Evolutionary conservation across 23 tunicate genomes (phyloP).

Genomic region (Trididemnum miniatum): DNA sequence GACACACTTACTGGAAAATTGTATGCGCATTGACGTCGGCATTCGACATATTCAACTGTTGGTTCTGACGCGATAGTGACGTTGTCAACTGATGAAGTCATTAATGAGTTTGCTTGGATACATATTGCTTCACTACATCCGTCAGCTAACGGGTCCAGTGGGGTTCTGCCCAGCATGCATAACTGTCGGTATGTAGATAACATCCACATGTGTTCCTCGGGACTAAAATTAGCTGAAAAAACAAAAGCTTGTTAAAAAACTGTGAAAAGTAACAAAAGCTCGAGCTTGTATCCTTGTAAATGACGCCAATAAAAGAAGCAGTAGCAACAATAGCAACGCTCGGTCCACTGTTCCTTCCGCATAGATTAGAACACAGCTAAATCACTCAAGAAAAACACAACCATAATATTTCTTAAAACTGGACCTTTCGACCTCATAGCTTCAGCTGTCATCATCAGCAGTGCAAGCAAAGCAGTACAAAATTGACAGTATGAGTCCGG

Average conservation of each 20-base stretch:
- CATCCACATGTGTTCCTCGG: slow-evolving; percentile 61
- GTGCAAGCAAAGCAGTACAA: no score
- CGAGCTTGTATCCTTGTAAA: no score
- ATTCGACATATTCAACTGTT: slow-evolving; percentile 44
- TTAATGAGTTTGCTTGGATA: not conserved
- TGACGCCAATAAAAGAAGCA: no score
- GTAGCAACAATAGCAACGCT: no score
- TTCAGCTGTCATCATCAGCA: no score
- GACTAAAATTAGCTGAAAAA: slow-evolving; percentile 43
- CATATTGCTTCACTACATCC: slow-evolving; percentile 19
- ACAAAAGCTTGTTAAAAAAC: not conserved
- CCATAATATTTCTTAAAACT: no score
- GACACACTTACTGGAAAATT: slow-evolving; percentile 67
- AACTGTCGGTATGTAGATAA: slow-evolving; percentile 50
- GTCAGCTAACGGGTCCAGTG: slow-evolving; percentile 13
- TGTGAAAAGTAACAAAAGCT: no score
- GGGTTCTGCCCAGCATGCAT: slow-evolving; percentile 57
- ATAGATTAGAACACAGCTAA: no score
- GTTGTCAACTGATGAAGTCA: not conserved
- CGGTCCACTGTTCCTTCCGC: no score
- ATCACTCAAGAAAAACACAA: no score
- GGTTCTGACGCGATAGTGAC: not conserved
- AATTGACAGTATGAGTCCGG: no score
- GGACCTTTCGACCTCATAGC: no score
- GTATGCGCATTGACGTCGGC: slow-evolving; percentile 59